phyloP scores from a whole-genome alignment of 2,113 vertebrate genomes.

The Daphoenositta chrysoptera region DNA sequence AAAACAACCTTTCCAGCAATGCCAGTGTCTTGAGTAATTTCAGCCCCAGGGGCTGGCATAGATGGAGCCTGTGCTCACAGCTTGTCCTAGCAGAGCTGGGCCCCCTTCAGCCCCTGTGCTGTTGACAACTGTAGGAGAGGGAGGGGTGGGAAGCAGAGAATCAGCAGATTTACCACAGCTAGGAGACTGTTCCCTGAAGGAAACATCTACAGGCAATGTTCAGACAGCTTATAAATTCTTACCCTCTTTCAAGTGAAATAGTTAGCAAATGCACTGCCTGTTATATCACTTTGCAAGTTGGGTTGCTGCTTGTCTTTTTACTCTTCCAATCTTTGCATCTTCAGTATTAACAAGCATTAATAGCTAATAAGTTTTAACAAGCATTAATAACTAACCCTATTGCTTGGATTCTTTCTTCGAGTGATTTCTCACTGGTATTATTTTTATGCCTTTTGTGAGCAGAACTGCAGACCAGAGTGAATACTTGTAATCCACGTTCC shows the following conservation, averaged over 20 bases:
- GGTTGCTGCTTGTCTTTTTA: background rate
- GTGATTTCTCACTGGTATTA: background rate
- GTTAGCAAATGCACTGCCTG: background rate
- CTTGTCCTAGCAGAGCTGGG: background rate
- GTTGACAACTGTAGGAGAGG: background rate
- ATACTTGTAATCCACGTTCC: background rate
- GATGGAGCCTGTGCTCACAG: background rate
- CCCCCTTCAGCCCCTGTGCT: rapidly evolving
- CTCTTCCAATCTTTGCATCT: background rate
- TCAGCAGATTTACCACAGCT: background rate
- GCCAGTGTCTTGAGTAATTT: background rate
- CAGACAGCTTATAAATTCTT: background rate
- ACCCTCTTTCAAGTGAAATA: background rate
- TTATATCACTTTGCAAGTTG: background rate
- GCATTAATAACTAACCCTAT: background rate
- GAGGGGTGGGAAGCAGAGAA: background rate
- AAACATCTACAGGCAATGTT: background rate
- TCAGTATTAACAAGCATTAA: background rate
- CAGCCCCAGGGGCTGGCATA: background rate
- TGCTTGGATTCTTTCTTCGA: background rate
- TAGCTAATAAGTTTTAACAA: background rate
- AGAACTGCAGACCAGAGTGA: background rate
- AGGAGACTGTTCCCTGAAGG: background rate
- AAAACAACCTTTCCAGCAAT: background rate
- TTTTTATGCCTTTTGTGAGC: background rate